Evolutionary conservation across 2,888 invertebrate species (phyloP).

Genomic region (Amorpha juglandis): DNA sequence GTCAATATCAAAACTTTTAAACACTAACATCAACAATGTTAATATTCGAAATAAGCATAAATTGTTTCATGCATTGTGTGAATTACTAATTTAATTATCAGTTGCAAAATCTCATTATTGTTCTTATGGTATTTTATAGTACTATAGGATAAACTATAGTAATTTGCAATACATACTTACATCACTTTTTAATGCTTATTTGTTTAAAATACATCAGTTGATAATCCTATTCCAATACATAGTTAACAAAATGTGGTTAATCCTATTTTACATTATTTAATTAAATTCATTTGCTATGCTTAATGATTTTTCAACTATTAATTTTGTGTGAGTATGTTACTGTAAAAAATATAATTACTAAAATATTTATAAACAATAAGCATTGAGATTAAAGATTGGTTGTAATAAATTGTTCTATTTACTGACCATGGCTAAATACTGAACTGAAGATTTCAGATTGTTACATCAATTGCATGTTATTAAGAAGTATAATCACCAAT

Average conservation of each 20-base stretch:
- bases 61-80: conserved; percentile 30
- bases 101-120: conserved; percentile 31
- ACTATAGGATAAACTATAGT: conserved; percentile 25
- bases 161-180: conserved; percentile 2
- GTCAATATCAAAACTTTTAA: conserved; percentile 45
- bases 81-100: conserved; percentile 41
- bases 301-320: neutral
- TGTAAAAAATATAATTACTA: neutral
- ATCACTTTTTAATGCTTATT: neutral
- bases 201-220: conserved; percentile 7
- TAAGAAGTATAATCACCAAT: conserved; percentile 35
- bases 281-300: neutral
- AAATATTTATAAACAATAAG: conserved; percentile 1
- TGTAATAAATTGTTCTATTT: conserved; percentile 15
- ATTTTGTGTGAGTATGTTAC: neutral
- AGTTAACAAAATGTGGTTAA: conserved; percentile 13
- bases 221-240: conserved; percentile 1
- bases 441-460: neutral
- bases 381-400: conserved; percentile 24
- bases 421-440: conserved; percentile 6
- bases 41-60: neutral
- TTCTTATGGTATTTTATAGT: conserved; percentile 33
- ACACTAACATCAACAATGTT: conserved; percentile 9
- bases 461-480: conserved; percentile 3
- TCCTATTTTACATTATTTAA: neutral